Evolutionary conservation across 2,113 vertebrate species (phyloP).

Genomic region (Neomonachus schauinslandi): DNA sequence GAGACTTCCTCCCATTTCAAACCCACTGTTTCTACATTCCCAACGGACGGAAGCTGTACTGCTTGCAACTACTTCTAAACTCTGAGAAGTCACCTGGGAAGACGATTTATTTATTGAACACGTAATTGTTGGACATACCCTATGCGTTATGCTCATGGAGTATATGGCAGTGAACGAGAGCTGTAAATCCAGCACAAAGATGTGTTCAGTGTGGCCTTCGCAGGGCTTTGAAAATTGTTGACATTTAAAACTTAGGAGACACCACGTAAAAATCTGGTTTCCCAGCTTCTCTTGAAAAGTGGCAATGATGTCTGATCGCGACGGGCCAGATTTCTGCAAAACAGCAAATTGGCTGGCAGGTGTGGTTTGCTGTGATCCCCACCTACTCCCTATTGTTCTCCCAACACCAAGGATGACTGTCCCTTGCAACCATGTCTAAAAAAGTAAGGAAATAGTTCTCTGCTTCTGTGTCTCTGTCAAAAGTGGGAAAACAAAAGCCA

Average conservation of each 20-base stretch:
- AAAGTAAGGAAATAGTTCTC: neutral
- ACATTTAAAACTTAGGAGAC: neutral
- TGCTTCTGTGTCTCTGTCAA: neutral
- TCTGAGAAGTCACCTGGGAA: neutral
- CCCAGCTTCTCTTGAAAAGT: neutral
- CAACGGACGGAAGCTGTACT: too few relatives aligned
- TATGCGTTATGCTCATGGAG: neutral
- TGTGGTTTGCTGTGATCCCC: neutral
- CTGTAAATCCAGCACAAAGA: neutral
- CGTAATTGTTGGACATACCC: neutral
- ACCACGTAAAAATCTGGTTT: neutral
- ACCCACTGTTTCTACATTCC: neutral
- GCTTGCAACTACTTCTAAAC: neutral
- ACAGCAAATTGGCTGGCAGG: neutral
- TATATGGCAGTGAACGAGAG: rapidly evolving
- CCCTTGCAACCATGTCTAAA: neutral
- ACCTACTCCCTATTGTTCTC: too few relatives aligned
- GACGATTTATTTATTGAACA: neutral
- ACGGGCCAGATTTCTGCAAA: neutral
- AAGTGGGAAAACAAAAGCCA: slow-evolving; percentile 15
- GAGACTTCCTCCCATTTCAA: neutral
- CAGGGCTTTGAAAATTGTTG: neutral
- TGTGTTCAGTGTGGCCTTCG: neutral
- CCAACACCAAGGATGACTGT: rapidly evolving
- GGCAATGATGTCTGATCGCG: neutral